These are phyloP conservation scores for Argopecten irradians DNA, from an alignment of 1,140 invertebrate species.

Conservation along the genomic window DNA sequence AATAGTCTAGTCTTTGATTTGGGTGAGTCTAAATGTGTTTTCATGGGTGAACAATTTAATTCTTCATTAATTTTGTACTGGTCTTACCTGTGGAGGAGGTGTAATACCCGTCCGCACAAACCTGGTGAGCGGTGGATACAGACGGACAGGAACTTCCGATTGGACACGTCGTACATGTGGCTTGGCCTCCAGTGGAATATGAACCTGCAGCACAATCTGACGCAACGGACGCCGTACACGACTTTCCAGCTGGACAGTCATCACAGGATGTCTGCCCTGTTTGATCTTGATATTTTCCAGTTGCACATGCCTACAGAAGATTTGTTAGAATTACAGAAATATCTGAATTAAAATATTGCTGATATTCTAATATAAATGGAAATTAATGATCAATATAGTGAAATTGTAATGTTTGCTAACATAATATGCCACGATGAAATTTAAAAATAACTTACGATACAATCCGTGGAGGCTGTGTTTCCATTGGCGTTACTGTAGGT, in stretches of 20 bases:
- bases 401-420: not conserved
- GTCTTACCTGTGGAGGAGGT: conserved; percentile 60
- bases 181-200: conserved; percentile 59
- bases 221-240: conserved; percentile 56
- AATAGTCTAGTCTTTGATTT: too few species aligned
- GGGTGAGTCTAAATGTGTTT: too few species aligned
- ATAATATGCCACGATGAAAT: too few species aligned
- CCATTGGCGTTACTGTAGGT: conserved; percentile 56
- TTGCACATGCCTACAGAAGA: not conserved
- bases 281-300: not conserved
- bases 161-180: conserved; percentile 66
- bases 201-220: conserved; percentile 59
- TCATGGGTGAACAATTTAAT: too few species aligned
- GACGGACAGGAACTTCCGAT: conserved; percentile 61
- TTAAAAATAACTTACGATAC: conserved; percentile 61
- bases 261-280: conserved; percentile 42
- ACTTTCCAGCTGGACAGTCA: conserved; percentile 64
- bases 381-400: not conserved
- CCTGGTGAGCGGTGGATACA: conserved; percentile 35
- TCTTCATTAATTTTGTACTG: too few species aligned
- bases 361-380: not conserved
- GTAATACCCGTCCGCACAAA: conserved; percentile 62
- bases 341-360: not conserved
- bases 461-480: conserved; percentile 49
- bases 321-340: not conserved